A percentile compares a stretch with the other conserved stretches of the same genome.
Evolutionary conservation across 2,888 invertebrate genomes (phyloP).

Genomic region (Drosophila affinis): DNA sequence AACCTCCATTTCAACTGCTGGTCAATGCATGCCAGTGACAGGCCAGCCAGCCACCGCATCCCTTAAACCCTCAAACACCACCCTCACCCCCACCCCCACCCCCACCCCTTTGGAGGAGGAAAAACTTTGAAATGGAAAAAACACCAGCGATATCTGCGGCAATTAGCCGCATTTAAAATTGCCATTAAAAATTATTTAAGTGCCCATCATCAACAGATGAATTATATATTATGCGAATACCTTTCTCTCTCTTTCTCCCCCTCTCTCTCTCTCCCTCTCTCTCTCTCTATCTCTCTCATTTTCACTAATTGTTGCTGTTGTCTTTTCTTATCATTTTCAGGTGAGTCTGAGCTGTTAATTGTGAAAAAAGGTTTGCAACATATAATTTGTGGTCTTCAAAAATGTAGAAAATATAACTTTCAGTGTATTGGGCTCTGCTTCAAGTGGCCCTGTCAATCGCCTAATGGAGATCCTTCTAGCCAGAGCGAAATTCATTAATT

Average conservation of each 20-base stretch:
- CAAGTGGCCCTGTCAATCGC: too few species aligned
- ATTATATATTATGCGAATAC: slow-evolving; percentile 21
- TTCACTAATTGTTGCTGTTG: slow-evolving; percentile 5
- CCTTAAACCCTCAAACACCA: not conserved
- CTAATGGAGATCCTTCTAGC: too few species aligned
- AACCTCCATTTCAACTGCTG: slow-evolving; percentile 44
- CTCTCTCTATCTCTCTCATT: too few species aligned
- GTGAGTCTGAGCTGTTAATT: slow-evolving; percentile 16
- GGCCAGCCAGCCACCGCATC: slow-evolving; percentile 20
- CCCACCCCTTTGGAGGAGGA: slow-evolving; percentile 12
- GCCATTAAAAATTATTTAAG: slow-evolving; percentile 55
- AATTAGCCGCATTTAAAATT: slow-evolving; percentile 52
- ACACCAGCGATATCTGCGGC: slow-evolving; percentile 19
- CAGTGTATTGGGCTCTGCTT: too few species aligned
- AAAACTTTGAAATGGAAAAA: slow-evolving; percentile 23
- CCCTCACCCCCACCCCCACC: slow-evolving; percentile 19
- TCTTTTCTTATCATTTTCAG: slow-evolving; percentile 27
- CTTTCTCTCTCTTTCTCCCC: too few species aligned
- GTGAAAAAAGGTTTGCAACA: slow-evolving; percentile 5
- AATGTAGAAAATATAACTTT: not conserved
- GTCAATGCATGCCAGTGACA: slow-evolving; percentile 61
- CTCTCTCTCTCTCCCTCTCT: not conserved
- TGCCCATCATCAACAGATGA: slow-evolving; percentile 41
- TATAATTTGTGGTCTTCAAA: not conserved
- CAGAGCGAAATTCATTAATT: too few species aligned